Conservation (phyloP, 2,888 invertebrate genomes). For the Caenorhabditis macrosperma region DNA sequence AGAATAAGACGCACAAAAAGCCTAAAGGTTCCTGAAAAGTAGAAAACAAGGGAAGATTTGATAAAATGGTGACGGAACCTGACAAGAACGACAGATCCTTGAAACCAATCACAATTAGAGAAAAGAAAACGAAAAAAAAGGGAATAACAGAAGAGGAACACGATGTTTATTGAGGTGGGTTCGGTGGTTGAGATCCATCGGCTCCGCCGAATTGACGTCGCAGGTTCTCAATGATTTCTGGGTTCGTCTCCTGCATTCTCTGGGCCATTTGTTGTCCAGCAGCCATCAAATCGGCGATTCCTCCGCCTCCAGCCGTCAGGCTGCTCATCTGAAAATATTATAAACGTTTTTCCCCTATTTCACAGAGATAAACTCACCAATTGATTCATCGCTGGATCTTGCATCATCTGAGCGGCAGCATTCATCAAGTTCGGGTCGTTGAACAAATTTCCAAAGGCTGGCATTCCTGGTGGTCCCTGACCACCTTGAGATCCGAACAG, state of each 20-base stretch:
- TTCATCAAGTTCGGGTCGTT: slow-evolving; percentile 89
- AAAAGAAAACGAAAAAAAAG: neutral
- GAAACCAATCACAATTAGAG: slow-evolving; percentile 8
- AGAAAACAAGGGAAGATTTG: too few species aligned
- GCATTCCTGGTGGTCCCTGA: slow-evolving; percentile 64
- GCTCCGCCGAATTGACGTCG: slow-evolving; percentile 83
- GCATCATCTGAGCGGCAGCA: slow-evolving; percentile 68
- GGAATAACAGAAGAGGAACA: neutral
- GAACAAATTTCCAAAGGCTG: slow-evolving; percentile 82
- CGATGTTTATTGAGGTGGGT: slow-evolving; percentile 32
- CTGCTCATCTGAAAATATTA: slow-evolving; percentile 44
- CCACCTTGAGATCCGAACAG: slow-evolving; percentile 64
- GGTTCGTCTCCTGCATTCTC: slow-evolving; percentile 83
- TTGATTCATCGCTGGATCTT: slow-evolving; percentile 89
- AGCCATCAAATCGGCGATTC: slow-evolving; percentile 59
- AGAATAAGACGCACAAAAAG: neutral
- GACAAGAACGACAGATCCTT: too few species aligned
- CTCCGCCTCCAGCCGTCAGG: slow-evolving; percentile 49
- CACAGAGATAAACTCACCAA: slow-evolving; percentile 80
- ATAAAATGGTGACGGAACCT: too few species aligned
- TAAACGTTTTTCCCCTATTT: too few species aligned
- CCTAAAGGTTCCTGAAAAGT: too few species aligned
- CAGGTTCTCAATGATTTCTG: slow-evolving; percentile 88
- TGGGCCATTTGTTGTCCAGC: slow-evolving; percentile 74
- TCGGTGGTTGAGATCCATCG: slow-evolving; percentile 38